These are phyloP conservation scores for Heliconius aoede DNA, from an alignment of 2,888 invertebrate species.

Conservation along the genomic window DNA sequence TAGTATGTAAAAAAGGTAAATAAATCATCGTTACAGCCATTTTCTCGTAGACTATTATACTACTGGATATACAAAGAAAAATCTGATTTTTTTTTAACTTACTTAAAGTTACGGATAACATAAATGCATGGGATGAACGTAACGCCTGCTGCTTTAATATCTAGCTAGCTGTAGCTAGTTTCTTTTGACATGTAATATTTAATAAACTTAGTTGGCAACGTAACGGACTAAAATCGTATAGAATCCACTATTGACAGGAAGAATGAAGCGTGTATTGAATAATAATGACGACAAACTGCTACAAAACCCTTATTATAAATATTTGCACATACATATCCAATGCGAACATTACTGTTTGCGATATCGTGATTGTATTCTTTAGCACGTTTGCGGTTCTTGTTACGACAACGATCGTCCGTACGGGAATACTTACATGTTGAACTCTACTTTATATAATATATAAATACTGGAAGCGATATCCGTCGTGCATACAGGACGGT, in stretches of 20 bases:
- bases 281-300: constrained; percentile 63
- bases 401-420: not conserved
- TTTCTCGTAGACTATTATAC: too few species aligned
- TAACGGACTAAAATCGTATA: constrained; percentile 42
- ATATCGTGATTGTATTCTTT: constrained; percentile 28
- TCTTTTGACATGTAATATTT: not conserved
- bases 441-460: constrained; percentile 27
- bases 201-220: not conserved
- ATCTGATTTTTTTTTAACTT: not conserved
- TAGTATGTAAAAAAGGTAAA: too few species aligned
- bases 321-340: constrained; percentile 52
- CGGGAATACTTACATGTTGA: constrained; percentile 18
- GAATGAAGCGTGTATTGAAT: constrained; percentile 67
- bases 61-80: too few species aligned
- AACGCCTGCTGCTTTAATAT: too few species aligned
- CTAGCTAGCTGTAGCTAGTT: not conserved
- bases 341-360: constrained; percentile 44
- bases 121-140: too few species aligned
- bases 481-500: constrained; percentile 57
- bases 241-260: constrained; percentile 55
- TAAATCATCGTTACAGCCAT: too few species aligned
- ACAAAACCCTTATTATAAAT: constrained; percentile 54
- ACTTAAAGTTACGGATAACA: not conserved
- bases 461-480: constrained; percentile 48
- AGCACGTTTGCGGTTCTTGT: constrained; percentile 24